Evolutionary conservation across 2,888 invertebrate species (phyloP).

Genomic region (Hirudinaria manillensis): DNA sequence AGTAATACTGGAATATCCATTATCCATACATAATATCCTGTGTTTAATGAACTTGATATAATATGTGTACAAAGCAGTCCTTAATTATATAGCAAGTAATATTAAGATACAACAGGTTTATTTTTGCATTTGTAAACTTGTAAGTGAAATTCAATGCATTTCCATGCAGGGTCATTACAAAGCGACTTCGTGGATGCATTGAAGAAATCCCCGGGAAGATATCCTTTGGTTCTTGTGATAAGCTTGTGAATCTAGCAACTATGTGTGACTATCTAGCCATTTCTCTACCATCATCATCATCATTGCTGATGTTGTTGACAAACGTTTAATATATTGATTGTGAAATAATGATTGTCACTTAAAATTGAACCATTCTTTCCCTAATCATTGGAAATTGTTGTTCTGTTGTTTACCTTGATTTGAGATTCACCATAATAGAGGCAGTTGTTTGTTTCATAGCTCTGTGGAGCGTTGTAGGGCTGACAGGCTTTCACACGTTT

Average conservation of each 20-base stretch:
- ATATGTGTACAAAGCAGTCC: too few species aligned
- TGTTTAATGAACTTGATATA: too few species aligned
- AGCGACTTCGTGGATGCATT: slow-evolving; percentile 71
- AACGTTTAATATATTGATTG: background rate
- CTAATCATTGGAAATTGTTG: background rate
- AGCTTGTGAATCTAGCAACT: too few species aligned
- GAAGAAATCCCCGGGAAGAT: slow-evolving; percentile 77
- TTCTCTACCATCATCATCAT: background rate
- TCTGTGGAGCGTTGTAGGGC: slow-evolving; percentile 95
- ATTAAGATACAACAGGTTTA: too few species aligned
- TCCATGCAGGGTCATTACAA: slow-evolving; percentile 36
- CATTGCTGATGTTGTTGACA: background rate
- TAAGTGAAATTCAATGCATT: too few species aligned
- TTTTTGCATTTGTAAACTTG: too few species aligned
- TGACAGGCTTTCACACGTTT: slow-evolving; percentile 98
- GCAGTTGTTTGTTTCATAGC: slow-evolving; percentile 72
- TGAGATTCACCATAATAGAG: slow-evolving; percentile 48
- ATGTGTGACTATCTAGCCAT: too few species aligned
- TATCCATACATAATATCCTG: too few species aligned
- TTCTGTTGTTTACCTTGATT: background rate
- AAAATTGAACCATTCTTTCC: too few species aligned
- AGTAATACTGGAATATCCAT: too few species aligned
- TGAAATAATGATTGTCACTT: background rate
- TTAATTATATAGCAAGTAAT: too few species aligned
- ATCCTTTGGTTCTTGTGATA: slow-evolving; percentile 49